These are phyloP conservation scores for Narcine bancroftii DNA, from an alignment of 2,113 vertebrate species.

Conservation along the genomic window DNA sequence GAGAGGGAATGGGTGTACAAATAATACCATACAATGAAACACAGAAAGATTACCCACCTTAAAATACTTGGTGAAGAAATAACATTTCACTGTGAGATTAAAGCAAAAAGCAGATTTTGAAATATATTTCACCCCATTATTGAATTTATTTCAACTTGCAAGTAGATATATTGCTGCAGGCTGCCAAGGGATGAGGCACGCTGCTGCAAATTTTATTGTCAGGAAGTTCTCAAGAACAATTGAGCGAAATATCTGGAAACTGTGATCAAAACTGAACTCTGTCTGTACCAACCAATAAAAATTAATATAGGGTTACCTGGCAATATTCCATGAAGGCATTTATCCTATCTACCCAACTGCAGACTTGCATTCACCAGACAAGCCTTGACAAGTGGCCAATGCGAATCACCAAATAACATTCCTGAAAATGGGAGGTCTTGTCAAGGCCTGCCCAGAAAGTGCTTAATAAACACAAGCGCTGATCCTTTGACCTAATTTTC, in stretches of 20 bases:
- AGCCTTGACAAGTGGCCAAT: not conserved
- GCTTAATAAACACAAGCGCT: too few species aligned
- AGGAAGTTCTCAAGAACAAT: not conserved
- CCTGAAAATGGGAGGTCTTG: too few species aligned
- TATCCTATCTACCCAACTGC: not conserved
- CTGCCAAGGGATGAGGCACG: not conserved
- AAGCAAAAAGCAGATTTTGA: not conserved
- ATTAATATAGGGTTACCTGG: not conserved
- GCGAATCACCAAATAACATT: too few species aligned
- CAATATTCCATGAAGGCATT: not conserved
- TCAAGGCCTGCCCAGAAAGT: too few species aligned
- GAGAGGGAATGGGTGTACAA: too few species aligned
- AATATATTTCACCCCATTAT: not conserved
- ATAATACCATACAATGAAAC: not conserved
- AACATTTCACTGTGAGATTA: not conserved
- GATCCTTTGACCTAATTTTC: too few species aligned
- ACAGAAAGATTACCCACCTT: not conserved
- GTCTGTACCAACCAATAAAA: not conserved
- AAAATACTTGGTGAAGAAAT: not conserved
- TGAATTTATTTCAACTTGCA: not conserved
- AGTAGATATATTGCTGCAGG: not conserved
- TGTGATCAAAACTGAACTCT: not conserved
- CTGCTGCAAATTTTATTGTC: not conserved
- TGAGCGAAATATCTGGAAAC: not conserved
- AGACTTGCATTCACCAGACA: not conserved